These are phyloP conservation scores for Latheticus oryzae DNA, from an alignment of 2,888 invertebrate species.

Conservation along the genomic window DNA sequence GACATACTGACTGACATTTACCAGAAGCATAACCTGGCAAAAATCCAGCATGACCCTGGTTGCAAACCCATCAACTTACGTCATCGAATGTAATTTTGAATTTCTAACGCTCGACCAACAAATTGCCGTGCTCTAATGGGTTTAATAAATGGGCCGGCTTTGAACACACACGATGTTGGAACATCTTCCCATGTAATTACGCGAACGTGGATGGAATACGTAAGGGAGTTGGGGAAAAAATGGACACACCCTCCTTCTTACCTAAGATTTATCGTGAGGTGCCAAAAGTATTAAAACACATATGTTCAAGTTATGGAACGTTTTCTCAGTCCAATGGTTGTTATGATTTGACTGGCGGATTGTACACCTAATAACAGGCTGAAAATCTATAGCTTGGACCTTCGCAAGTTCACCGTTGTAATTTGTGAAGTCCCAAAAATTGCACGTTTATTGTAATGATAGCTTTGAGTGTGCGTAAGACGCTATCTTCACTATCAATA, in stretches of 20 bases:
- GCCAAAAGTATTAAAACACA: no score
- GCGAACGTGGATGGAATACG: conserved; percentile 48
- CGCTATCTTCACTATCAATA: no score
- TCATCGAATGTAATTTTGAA: conserved; percentile 38
- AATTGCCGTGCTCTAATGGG: conserved; percentile 51
- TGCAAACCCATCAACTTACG: conserved; percentile 4
- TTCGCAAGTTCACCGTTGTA: no score
- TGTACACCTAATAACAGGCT: neutral
- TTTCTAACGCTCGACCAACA: conserved; percentile 47
- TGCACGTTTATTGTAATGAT: conserved; percentile 5
- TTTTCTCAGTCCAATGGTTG: no score
- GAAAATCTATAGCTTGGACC: neutral
- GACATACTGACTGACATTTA: conserved; percentile 39
- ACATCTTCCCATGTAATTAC: conserved; percentile 54
- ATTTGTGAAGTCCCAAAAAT: conserved; percentile 9
- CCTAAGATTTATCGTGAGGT: no score
- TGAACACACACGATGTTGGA: conserved; percentile 53
- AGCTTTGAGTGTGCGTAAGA: neutral
- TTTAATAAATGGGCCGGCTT: conserved; percentile 53
- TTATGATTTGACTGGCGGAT: neutral
- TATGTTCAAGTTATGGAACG: no score
- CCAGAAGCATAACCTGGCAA: conserved; percentile 3
- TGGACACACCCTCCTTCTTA: no score
- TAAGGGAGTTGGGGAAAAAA: neutral
- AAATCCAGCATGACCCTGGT: conserved; percentile 7